phyloP scores from a whole-genome alignment of 2,113 vertebrate genomes.

The Polypterus bichir region DNA sequence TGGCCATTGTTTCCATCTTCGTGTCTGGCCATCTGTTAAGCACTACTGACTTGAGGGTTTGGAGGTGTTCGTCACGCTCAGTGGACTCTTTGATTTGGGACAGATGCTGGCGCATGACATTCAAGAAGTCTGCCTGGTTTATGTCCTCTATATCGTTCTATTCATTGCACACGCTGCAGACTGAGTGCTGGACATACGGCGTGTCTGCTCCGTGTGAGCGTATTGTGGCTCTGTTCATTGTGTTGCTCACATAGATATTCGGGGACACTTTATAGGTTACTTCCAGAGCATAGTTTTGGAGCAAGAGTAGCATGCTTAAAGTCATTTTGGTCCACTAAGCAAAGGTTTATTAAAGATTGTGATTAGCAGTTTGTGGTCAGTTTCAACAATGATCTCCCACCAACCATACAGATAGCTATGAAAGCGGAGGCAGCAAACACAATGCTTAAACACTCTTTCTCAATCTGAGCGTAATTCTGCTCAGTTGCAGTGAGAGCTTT shows the following conservation, averaged over 20 bases:
- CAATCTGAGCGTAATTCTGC: conserved; percentile 20
- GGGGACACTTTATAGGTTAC: no score
- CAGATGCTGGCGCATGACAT: background rate
- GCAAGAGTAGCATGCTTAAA: no score
- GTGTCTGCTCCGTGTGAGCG: background rate
- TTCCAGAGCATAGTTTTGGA: no score
- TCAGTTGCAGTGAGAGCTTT: conserved; percentile 15
- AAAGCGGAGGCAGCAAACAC: conserved; percentile 9
- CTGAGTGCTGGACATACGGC: background rate
- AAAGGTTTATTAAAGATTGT: no score
- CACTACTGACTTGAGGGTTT: conserved; percentile 1
- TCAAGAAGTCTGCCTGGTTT: conserved; percentile 1
- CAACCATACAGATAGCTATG: conserved; percentile 17
- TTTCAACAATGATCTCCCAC: conserved; percentile 16
- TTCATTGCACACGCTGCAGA: conserved; percentile 1
- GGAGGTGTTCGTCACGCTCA: background rate
- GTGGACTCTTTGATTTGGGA: background rate
- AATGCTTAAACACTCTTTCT: conserved; percentile 18
- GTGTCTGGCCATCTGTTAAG: conserved; percentile 1
- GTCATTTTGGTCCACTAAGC: no score
- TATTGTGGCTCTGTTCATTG: background rate
- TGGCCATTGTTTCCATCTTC: background rate
- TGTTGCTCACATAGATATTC: background rate
- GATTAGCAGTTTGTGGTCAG: no score
- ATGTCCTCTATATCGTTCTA: background rate